phyloP scores from a whole-genome alignment of 1,140 invertebrate genomes.

The Megathymus violae region DNA sequence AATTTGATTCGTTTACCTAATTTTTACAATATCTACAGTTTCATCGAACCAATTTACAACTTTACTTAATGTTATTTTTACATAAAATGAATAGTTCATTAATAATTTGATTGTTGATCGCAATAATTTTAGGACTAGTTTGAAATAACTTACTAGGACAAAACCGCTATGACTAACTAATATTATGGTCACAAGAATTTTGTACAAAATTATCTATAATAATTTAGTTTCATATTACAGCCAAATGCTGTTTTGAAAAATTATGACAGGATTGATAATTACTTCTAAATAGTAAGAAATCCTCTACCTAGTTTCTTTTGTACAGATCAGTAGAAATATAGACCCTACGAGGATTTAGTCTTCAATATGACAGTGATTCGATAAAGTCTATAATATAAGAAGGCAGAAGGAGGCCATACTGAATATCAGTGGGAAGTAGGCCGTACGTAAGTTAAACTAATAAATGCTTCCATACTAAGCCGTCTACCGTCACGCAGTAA shows the following conservation, averaged over 20 bases:
- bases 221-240: constrained; percentile 36
- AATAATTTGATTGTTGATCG: constrained; percentile 60
- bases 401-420: constrained; percentile 56
- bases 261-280: constrained; percentile 38
- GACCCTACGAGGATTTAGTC: constrained; percentile 48
- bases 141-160: constrained; percentile 77
- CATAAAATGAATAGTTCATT: constrained; percentile 55
- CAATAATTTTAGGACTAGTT: constrained; percentile 81
- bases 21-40: constrained; percentile 80
- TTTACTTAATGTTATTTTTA: constrained; percentile 47
- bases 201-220: constrained; percentile 67
- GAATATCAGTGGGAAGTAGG: constrained; percentile 56
- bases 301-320: constrained; percentile 51
- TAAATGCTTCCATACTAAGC: constrained; percentile 43
- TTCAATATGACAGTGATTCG: constrained; percentile 35
- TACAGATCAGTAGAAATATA: constrained; percentile 63
- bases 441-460: constrained; percentile 46
- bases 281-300: constrained; percentile 39
- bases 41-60: constrained; percentile 63
- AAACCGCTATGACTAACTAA: constrained; percentile 69
- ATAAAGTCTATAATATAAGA: constrained; percentile 52
- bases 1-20: constrained; percentile 64
- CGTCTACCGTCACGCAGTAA: constrained; percentile 42
- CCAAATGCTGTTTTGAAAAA: constrained; percentile 40
- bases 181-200: constrained; percentile 67